These are phyloP conservation scores for Elaphurus davidianus DNA, from an alignment of 2,113 vertebrate species.

Conservation along the genomic window DNA sequence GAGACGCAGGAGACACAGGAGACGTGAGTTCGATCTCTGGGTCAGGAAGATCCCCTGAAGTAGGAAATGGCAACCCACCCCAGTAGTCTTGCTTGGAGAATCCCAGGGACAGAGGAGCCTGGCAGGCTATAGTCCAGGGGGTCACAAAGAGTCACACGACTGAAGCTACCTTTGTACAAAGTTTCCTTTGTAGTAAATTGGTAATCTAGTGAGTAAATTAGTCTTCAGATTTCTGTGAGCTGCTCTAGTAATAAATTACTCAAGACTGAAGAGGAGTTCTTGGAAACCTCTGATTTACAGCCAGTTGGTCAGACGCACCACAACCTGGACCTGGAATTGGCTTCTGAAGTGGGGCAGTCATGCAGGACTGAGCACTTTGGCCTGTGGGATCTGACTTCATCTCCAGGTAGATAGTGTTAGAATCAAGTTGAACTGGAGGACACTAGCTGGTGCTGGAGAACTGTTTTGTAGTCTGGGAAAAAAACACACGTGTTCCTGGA, in stretches of 20 bases:
- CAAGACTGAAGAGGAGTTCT: not conserved
- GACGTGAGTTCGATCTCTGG: not conserved
- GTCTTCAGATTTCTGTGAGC: not conserved
- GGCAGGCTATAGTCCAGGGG: not conserved
- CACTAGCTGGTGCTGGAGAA: not conserved
- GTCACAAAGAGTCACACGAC: rapidly evolving
- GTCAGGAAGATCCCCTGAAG: not conserved
- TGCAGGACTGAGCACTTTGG: not conserved
- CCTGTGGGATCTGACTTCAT: not conserved
- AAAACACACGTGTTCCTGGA: not conserved
- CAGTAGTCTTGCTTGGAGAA: not conserved
- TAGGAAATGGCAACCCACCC: not conserved
- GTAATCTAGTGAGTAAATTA: not conserved
- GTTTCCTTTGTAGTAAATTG: not conserved
- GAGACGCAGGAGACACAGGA: not conserved
- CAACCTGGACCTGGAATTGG: not conserved
- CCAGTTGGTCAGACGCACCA: not conserved
- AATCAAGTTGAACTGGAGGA: not conserved
- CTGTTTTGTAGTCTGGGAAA: not conserved
- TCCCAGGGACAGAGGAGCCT: not conserved
- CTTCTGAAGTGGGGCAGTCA: not conserved
- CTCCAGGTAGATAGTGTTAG: not conserved
- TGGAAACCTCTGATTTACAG: not conserved
- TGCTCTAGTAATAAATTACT: not conserved
- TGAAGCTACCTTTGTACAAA: not conserved